Evolutionary conservation across 2,797 vertebrate genomes (phyloP).

Genomic region (Arvicola amphibius): DNA sequence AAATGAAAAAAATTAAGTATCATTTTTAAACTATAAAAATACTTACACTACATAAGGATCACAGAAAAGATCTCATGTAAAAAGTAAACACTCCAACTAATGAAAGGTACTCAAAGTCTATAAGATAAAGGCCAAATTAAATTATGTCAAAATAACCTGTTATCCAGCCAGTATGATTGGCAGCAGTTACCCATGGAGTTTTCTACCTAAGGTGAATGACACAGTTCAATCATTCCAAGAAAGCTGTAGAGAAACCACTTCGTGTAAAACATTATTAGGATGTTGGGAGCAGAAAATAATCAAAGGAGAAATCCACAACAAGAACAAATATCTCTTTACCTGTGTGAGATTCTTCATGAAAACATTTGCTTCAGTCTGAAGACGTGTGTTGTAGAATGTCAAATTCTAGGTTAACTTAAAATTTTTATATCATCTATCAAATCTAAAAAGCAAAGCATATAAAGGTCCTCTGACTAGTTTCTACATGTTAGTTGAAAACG

Average conservation of each 20-base stretch:
- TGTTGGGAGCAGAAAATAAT: constrained; percentile 18
- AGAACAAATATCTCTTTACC: background rate
- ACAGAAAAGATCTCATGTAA: background rate
- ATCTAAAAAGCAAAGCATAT: background rate
- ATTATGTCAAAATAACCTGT: background rate
- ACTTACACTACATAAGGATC: background rate
- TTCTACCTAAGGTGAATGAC: background rate
- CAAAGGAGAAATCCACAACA: background rate
- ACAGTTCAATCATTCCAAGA: constrained; percentile 2
- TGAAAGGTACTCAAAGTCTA: background rate
- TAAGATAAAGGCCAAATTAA: background rate
- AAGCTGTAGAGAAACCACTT: background rate
- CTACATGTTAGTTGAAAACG: background rate
- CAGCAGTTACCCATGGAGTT: background rate
- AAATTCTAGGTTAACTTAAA: background rate
- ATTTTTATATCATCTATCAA: background rate
- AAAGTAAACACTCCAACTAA: background rate
- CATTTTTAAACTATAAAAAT: background rate
- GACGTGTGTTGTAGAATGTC: background rate
- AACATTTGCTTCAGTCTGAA: background rate
- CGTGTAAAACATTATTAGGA: background rate
- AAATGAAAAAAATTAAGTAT: background rate
- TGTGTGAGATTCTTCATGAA: background rate
- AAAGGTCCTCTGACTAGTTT: background rate
- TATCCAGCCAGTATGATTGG: background rate